phyloP scores from a whole-genome alignment of 2,113 vertebrate species.

The Cyanoramphus novaezelandiae region DNA sequence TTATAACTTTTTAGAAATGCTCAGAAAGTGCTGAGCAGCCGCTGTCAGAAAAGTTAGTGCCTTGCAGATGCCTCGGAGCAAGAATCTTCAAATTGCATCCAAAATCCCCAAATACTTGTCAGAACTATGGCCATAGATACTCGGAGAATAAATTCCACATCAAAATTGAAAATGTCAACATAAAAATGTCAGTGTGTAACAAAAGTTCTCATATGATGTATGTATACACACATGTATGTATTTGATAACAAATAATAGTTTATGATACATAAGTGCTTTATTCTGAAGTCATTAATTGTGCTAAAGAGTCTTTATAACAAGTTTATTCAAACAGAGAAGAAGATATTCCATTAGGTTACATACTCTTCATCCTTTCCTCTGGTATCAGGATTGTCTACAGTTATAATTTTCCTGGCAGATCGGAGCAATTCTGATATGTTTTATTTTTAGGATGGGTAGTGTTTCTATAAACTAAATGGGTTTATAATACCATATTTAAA shows the following conservation, averaged over 20 bases:
- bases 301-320: neutral
- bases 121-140: neutral
- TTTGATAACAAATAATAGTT: neutral
- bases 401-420: neutral
- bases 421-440: neutral
- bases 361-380: neutral
- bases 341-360: neutral
- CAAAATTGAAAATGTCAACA: neutral
- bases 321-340: neutral
- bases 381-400: neutral
- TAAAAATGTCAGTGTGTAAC: neutral
- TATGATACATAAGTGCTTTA: neutral
- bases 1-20: neutral
- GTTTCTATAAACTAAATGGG: neutral
- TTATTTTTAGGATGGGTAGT: neutral
- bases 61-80: conserved; percentile 22
- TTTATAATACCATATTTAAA: neutral
- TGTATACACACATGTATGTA: neutral
- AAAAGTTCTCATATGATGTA: neutral
- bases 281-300: neutral
- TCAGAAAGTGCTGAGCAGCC: conserved; percentile 32
- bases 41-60: neutral
- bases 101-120: neutral
- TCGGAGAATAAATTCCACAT: neutral
- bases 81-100: neutral